phyloP scores from a whole-genome alignment of 2,888 invertebrate genomes.

The Drosophila kokeensis region DNA sequence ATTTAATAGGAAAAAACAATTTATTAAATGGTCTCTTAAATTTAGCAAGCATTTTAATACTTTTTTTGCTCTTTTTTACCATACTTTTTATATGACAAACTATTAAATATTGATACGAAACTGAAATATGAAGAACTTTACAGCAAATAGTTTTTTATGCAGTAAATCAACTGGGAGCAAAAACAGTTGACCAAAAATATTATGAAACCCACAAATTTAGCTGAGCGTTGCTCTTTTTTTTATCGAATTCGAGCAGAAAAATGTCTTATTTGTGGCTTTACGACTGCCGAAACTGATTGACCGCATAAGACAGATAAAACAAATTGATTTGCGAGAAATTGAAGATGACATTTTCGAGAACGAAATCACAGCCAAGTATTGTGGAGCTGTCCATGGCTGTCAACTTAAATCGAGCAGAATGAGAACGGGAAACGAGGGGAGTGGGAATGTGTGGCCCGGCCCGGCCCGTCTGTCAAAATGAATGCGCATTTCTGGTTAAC shows the following conservation, averaged over 20 bases:
- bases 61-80: background rate
- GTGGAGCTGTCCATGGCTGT: constrained; percentile 6
- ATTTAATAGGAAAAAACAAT: background rate
- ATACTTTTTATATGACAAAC: background rate
- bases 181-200: background rate
- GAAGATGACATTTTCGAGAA: constrained; percentile 35
- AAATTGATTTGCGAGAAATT: constrained; percentile 50
- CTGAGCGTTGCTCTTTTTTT: background rate
- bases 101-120: background rate
- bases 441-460: background rate
- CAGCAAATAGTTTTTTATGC: background rate
- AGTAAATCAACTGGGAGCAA: background rate
- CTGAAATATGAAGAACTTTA: background rate
- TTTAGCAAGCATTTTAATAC: background rate
- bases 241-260: constrained; percentile 24
- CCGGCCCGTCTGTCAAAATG: constrained; percentile 33
- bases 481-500: constrained; percentile 32
- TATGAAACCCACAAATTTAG: background rate
- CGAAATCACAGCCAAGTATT: constrained; percentile 6
- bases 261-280: constrained; percentile 32
- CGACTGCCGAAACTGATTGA: constrained; percentile 46
- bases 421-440: background rate
- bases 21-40: background rate
- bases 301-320: constrained; percentile 28
- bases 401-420: constrained; percentile 20